Evolutionary conservation across 2,113 vertebrate genomes (phyloP).

Genomic region (Sander lucioperca): DNA sequence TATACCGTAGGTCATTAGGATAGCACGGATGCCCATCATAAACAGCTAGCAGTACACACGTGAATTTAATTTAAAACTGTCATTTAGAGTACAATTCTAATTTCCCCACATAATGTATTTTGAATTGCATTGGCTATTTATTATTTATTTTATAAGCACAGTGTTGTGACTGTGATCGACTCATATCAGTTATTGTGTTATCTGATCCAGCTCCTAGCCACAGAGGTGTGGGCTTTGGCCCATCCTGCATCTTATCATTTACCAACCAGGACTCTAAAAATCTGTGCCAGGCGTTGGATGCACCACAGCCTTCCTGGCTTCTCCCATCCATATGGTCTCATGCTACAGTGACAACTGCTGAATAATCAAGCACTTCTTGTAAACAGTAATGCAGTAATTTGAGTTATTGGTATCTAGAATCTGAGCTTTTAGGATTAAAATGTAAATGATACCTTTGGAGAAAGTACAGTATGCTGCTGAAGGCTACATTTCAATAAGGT

Average conservation of each 20-base stretch:
- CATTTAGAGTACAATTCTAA: slow-evolving; percentile 32
- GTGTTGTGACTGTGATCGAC: slow-evolving; percentile 5
- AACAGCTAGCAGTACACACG: slow-evolving; percentile 6
- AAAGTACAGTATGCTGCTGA: background rate
- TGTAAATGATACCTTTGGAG: slow-evolving; percentile 6
- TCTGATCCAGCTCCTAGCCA: slow-evolving; percentile 1
- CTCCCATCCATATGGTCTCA: slow-evolving; percentile 45
- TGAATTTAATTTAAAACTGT: slow-evolving; percentile 43
- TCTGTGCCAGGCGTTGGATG: slow-evolving; percentile 60
- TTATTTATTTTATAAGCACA: too few relatives aligned
- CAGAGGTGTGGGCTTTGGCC: slow-evolving; percentile 29
- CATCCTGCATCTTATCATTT: slow-evolving; percentile 26
- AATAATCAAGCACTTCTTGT: slow-evolving; percentile 59
- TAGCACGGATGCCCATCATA: slow-evolving; percentile 18
- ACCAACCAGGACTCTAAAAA: slow-evolving; percentile 41
- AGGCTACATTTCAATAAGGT: background rate
- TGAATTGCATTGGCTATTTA: slow-evolving; percentile 26
- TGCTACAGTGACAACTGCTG: slow-evolving; percentile 52
- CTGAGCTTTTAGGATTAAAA: slow-evolving; percentile 30
- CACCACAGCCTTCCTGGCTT: slow-evolving; percentile 11
- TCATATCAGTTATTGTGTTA: slow-evolving; percentile 25
- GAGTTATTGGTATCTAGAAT: slow-evolving; percentile 52
- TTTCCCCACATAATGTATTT: slow-evolving; percentile 29
- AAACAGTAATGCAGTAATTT: slow-evolving; percentile 58
- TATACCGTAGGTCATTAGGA: slow-evolving; percentile 3